Evolutionary conservation across 2,797 vertebrate genomes (phyloP), one percentile per base, ranked within the genome.

Genomic region (Furcifer pardalis): DNA sequence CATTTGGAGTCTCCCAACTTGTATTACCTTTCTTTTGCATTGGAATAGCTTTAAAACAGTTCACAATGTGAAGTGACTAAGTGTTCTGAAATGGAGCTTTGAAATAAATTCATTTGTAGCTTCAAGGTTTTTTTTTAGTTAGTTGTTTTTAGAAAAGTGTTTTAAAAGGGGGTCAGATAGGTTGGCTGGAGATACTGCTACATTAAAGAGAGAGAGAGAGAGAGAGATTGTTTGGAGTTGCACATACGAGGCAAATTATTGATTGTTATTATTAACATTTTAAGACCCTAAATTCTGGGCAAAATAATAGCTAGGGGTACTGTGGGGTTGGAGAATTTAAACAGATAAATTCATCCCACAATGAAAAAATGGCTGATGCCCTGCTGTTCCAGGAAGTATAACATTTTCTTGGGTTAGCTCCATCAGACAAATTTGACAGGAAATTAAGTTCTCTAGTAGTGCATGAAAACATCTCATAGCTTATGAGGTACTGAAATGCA

Each of bases 361-460:
- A 32, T 56, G 82, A 65, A 82, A 78, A n/a, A 66, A 71, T 88
- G 56, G 84, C 44, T 2, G 15, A 0, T 40, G 77, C 17, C 81
- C 69, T 90, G 84, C 40, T 52, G 19, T 71, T 82, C 78, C 75
- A 84, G 76, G 46, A 89, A 88, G 82, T 74, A 74, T 9, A n/a
- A 62, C 75, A 88, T 86, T 87, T 72, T 68, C 88, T 84, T 56
- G 62, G 60, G 63, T 69, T 9, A 13, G 25, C 87, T 49, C 82
- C 80, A 78, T 66, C 44, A 42, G 87, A 86, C 85, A 87, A 84
- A 87, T 46, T 46, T 68, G 59, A 82, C 65, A 89, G 91, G 89
- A 93, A 93, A 83, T 87, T 87, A 82, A 87, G 81, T 19, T 62
- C 56, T 84, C 72, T 86, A 32, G 69, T 85, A 84, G 59, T 4